These are phyloP conservation scores for Scaptomyza graminum DNA, from an alignment of 1,140 invertebrate genomes.

Conservation along the genomic window DNA sequence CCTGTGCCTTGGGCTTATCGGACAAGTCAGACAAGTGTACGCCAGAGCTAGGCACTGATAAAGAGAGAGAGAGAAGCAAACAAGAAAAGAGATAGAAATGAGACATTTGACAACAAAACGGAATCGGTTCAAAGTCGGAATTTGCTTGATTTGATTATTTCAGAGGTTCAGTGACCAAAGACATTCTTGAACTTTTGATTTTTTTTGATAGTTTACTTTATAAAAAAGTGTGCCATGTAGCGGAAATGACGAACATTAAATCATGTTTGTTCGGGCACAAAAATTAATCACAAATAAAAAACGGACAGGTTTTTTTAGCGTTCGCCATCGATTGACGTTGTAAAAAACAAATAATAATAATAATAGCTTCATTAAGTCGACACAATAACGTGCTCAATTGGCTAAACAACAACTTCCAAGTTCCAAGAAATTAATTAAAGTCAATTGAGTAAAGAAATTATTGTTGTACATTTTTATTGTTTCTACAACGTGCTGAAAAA, in stretches of 20 bases:
- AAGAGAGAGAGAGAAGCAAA: background rate
- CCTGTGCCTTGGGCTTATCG: slow-evolving; percentile 33
- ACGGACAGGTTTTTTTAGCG: slow-evolving; percentile 38
- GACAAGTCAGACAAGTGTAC: slow-evolving; percentile 22
- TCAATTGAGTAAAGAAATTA: slow-evolving; percentile 52
- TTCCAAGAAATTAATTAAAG: slow-evolving; percentile 65
- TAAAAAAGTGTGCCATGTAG: slow-evolving; percentile 67
- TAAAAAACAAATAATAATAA: slow-evolving; percentile 2
- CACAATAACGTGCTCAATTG: slow-evolving; percentile 37
- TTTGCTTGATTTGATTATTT: slow-evolving; percentile 37
- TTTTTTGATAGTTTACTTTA: too few relatives aligned
- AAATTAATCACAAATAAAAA: background rate
- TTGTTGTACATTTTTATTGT: too few relatives aligned
- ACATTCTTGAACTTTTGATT: slow-evolving; percentile 58
- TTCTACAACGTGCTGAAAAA: slow-evolving; percentile 24
- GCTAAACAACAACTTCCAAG: too few relatives aligned
- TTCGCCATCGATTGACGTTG: slow-evolving; percentile 30
- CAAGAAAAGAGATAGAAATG: background rate
- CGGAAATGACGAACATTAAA: slow-evolving; percentile 52
- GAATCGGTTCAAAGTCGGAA: slow-evolving; percentile 50
- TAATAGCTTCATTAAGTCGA: slow-evolving; percentile 12
- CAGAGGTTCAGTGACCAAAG: slow-evolving; percentile 38
- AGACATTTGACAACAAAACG: too few relatives aligned
- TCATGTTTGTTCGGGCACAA: slow-evolving; percentile 25
- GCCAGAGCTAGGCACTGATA: slow-evolving; percentile 7